Conservation (phyloP, 2,113 vertebrate genomes). For the Corythornis vintsioides region DNA sequence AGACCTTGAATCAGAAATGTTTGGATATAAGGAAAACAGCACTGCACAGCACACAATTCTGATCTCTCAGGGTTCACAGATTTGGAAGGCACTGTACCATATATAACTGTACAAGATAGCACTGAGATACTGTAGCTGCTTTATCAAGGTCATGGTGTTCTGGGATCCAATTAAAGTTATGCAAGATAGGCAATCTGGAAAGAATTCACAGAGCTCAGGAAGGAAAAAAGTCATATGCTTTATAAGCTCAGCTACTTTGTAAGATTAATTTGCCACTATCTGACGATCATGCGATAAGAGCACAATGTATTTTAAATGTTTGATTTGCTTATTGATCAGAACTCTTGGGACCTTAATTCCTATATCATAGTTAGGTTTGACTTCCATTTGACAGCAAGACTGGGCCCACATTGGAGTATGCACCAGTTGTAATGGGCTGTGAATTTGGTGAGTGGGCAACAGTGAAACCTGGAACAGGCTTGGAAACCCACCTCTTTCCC, state of each 20-base stretch:
- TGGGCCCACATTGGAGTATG: not conserved
- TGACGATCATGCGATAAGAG: not conserved
- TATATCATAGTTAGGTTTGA: not conserved
- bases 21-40: not conserved
- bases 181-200: slow-evolving; percentile 36
- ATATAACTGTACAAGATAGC: slow-evolving; percentile 28
- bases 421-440: not conserved
- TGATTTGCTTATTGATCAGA: slow-evolving; percentile 22
- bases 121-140: not conserved
- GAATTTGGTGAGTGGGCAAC: not conserved
- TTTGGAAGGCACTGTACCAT: slow-evolving; percentile 4
- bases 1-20: slow-evolving; percentile 28
- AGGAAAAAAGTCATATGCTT: not conserved
- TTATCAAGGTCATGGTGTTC: slow-evolving; percentile 41
- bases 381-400: not conserved
- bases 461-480: not conserved
- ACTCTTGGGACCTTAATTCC: not conserved
- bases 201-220: not conserved
- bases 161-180: slow-evolving; percentile 46
- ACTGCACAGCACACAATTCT: not conserved
- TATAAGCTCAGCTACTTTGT: slow-evolving; percentile 12
- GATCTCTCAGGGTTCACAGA: not conserved
- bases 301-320: not conserved
- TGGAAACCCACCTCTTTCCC: not conserved
- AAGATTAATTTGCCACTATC: slow-evolving; percentile 19